These are phyloP conservation scores for Polydrusus cervinus DNA, from an alignment of 2,888 invertebrate genomes.

Conservation along the genomic window DNA sequence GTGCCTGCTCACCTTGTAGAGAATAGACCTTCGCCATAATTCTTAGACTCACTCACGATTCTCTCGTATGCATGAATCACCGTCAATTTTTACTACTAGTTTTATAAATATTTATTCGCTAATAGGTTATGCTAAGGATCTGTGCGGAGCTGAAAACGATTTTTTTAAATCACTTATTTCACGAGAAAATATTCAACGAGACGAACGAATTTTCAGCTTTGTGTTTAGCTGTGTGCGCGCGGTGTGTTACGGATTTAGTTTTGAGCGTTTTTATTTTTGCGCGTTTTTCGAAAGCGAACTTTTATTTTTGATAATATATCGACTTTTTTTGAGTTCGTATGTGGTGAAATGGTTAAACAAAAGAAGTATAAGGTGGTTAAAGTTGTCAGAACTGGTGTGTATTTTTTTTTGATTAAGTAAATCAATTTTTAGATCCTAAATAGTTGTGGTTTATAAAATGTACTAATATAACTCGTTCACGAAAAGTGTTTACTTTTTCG, in stretches of 20 bases:
- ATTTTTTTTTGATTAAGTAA: slow-evolving; percentile 12
- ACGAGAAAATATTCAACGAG: slow-evolving; percentile 40
- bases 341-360: slow-evolving; percentile 47
- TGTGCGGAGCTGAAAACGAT: slow-evolving; percentile 29
- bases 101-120: slow-evolving; percentile 56
- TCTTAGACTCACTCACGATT: slow-evolving; percentile 36
- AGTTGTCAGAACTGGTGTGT: slow-evolving; percentile 48
- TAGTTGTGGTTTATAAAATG: too few relatives aligned
- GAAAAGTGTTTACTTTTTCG: too few relatives aligned
- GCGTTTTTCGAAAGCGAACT: slow-evolving; percentile 19
- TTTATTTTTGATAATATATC: slow-evolving; percentile 1
- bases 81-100: slow-evolving; percentile 56
- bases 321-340: slow-evolving; percentile 1
- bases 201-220: slow-evolving; percentile 38
- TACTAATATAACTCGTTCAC: too few relatives aligned
- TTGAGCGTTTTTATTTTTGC: slow-evolving; percentile 26
- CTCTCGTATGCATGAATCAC: slow-evolving; percentile 55
- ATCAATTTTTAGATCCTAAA: neutral
- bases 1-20: slow-evolving; percentile 26
- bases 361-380: slow-evolving; percentile 52
- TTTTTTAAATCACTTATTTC: slow-evolving; percentile 36
- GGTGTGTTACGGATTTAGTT: slow-evolving; percentile 32
- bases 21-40: slow-evolving; percentile 36
- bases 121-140: slow-evolving; percentile 41
- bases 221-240: slow-evolving; percentile 27